Evolutionary conservation across 2,113 vertebrate species (phyloP).

Genomic region (Anseranas semipalmata): DNA sequence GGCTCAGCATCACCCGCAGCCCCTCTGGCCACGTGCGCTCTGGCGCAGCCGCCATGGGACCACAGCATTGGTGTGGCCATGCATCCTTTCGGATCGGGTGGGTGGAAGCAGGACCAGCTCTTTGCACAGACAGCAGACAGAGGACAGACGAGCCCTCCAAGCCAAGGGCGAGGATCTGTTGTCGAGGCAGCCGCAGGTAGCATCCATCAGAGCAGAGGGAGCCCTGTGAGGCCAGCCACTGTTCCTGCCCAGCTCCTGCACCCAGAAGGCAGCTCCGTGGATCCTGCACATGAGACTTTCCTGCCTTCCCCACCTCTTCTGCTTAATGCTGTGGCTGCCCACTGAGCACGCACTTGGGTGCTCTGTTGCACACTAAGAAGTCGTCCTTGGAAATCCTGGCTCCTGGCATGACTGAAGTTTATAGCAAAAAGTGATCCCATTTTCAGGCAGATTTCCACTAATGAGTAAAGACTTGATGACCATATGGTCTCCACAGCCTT

Average conservation of each 20-base stretch:
- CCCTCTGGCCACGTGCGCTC: rapidly evolving
- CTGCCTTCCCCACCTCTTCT: not conserved
- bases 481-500: conserved; percentile 48
- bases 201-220: not conserved
- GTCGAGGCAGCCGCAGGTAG: not conserved
- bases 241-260: not conserved
- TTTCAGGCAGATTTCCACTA: conserved; percentile 59
- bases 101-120: not conserved
- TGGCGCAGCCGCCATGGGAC: rapidly evolving
- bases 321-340: not conserved
- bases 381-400: conserved; percentile 35
- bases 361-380: conserved; percentile 1
- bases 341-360: not conserved
- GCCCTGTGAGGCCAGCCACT: no score
- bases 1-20: rapidly evolving
- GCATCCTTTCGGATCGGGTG: not conserved
- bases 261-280: not conserved
- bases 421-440: conserved; percentile 38
- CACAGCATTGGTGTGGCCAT: rapidly evolving
- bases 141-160: not conserved
- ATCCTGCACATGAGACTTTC: rapidly evolving
- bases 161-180: not conserved
- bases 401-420: conserved; percentile 24
- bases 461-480: conserved; percentile 34
- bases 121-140: not conserved